These are phyloP conservation scores for Actinostola sp. DNA, from an alignment of 92 coral and sea anemone species.

Conservation along the genomic window DNA sequence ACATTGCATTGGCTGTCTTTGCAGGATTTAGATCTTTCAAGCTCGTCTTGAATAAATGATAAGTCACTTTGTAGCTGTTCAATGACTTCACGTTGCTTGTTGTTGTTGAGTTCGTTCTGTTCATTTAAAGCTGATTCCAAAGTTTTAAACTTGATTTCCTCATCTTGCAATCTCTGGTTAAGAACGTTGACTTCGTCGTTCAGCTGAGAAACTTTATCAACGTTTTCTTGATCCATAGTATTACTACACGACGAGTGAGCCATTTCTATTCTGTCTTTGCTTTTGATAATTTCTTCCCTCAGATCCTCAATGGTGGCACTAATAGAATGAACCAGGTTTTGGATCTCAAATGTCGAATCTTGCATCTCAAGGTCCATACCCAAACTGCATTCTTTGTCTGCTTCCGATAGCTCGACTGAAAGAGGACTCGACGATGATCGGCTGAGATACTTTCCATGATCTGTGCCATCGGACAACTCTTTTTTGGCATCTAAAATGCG, in stretches of 20 bases:
- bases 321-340: not conserved
- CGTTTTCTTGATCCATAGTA: not conserved
- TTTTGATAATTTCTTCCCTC: no score
- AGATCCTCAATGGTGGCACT: not conserved
- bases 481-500: constrained; percentile 5
- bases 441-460: not conserved
- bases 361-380: not conserved
- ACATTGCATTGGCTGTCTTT: not conserved
- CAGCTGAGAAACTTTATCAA: not conserved
- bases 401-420: not conserved
- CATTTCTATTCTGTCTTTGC: no score
- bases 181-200: not conserved
- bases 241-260: no score
- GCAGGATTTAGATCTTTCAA: not conserved
- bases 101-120: not conserved
- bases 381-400: not conserved
- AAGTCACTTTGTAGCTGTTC: not conserved
- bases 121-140: not conserved
- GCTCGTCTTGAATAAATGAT: not conserved
- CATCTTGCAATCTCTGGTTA: not conserved
- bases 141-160: not conserved
- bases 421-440: not conserved
- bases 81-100: not conserved
- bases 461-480: not conserved
- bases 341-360: not conserved